phyloP scores from a whole-genome alignment of 2,113 vertebrate genomes.

The Phoxinus phoxinus region DNA sequence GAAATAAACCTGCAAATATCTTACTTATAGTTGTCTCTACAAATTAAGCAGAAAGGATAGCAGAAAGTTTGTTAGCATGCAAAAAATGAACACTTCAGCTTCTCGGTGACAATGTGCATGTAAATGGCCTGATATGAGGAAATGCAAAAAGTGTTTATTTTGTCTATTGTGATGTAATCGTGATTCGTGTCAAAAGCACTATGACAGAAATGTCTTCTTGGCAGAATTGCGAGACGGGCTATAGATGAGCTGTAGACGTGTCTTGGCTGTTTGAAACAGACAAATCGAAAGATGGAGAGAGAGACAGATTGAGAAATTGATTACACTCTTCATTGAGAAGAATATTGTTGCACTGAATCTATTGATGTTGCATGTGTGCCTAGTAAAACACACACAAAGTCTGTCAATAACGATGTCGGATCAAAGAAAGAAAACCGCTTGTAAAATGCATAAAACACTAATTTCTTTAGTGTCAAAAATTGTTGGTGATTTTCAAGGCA shows the following conservation, averaged over 20 bases:
- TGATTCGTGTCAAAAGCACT: neutral
- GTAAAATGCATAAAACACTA: neutral
- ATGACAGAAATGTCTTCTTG: slow-evolving; percentile 23
- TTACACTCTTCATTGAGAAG: slow-evolving; percentile 64
- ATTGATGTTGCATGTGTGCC: slow-evolving; percentile 58
- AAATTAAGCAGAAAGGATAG: neutral
- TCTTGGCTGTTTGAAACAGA: slow-evolving; percentile 42
- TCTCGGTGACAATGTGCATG: neutral
- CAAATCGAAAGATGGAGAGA: slow-evolving; percentile 37
- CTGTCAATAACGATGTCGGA: slow-evolving; percentile 51
- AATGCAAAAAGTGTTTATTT: neutral
- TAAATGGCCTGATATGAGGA: neutral
- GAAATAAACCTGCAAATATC: neutral
- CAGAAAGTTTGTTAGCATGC: neutral
- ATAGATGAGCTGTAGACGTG: slow-evolving; percentile 37
- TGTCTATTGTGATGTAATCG: neutral
- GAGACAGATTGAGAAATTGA: slow-evolving; percentile 62
- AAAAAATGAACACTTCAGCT: neutral
- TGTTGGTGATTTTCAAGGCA: slow-evolving; percentile 66
- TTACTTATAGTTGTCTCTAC: neutral
- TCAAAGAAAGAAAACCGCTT: slow-evolving; percentile 42
- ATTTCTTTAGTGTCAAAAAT: neutral
- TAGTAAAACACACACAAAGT: slow-evolving; percentile 53
- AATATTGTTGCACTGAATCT: slow-evolving; percentile 69
- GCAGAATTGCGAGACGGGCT: slow-evolving; percentile 33